A percentile compares a stretch with the other conserved stretches of the same genome.
phyloP scores from a whole-genome alignment of 2,113 vertebrate species.

The Collichthys lucidus region DNA sequence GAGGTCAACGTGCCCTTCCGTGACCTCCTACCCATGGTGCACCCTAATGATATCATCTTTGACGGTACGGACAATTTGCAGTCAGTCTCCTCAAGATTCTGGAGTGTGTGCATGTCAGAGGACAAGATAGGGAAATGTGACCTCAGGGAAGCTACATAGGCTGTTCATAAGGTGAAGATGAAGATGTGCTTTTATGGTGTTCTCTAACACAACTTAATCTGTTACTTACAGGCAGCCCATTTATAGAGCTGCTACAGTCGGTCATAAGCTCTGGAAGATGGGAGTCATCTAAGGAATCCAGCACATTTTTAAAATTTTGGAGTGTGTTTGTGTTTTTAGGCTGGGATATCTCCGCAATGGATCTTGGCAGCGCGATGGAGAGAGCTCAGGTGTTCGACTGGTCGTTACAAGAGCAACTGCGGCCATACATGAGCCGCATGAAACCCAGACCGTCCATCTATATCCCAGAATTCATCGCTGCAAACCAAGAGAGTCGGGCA shows the following conservation, averaged over 20 bases:
- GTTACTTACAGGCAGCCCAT: background rate
- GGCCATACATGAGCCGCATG: constrained; percentile 87
- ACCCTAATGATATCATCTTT: constrained; percentile 92
- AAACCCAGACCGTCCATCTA: constrained; percentile 92
- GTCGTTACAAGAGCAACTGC: constrained; percentile 93
- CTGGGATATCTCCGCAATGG: constrained; percentile 96
- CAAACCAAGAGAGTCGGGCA: constrained; percentile 91
- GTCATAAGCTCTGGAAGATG: background rate
- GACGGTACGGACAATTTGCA: constrained; percentile 87
- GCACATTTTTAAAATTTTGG: background rate
- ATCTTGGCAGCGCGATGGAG: constrained; percentile 91
- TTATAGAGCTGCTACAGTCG: constrained; percentile 7
- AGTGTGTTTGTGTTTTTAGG: constrained; percentile 78
- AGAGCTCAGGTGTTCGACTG: constrained; percentile 92
- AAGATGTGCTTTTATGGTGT: background rate
- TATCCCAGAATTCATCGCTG: constrained; percentile 94
- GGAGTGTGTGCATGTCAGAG: background rate
- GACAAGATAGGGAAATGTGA: background rate
- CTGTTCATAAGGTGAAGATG: background rate
- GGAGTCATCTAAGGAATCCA: background rate
- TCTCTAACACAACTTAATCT: background rate
- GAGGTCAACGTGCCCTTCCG: constrained; percentile 90
- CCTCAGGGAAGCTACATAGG: background rate
- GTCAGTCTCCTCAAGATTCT: background rate
- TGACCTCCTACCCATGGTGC: constrained; percentile 93